phyloP scores from a whole-genome alignment of 1,140 invertebrate genomes.

The Orius insidiosus region DNA sequence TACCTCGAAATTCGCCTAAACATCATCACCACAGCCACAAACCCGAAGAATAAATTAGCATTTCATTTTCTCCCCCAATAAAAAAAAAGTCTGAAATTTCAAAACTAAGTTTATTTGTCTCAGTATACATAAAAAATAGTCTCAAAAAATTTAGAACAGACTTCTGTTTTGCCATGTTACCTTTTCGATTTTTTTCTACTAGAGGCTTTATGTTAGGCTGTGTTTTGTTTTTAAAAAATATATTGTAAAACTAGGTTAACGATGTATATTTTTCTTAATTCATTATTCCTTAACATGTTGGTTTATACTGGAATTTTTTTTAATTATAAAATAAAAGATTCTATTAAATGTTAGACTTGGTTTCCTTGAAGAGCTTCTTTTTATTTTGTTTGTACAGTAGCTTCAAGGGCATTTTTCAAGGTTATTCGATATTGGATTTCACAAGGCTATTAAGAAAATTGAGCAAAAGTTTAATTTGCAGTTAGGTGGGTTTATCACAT shows the following conservation, averaged over 20 bases:
- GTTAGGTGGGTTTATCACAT: too few species aligned
- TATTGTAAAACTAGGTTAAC: too few species aligned
- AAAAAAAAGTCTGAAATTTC: not conserved
- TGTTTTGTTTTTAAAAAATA: constrained; percentile 1
- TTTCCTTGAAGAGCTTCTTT: too few species aligned
- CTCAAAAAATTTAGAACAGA: not conserved
- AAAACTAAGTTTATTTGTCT: not conserved
- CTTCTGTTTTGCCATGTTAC: constrained; percentile 7
- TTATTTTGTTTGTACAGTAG: too few species aligned
- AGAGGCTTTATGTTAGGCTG: constrained; percentile 14
- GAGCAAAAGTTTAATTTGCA: too few species aligned
- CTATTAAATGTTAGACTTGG: constrained; percentile 1
- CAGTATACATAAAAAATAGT: constrained; percentile 2
- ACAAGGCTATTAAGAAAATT: too few species aligned
- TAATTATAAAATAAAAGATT: constrained; percentile 6
- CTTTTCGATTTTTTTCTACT: constrained; percentile 4
- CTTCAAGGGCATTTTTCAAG: too few species aligned
- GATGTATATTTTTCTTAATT: too few species aligned
- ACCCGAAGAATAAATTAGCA: not conserved
- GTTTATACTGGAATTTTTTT: not conserved
- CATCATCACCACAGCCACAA: constrained; percentile 2
- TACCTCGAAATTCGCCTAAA: not conserved
- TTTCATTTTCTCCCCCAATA: not conserved
- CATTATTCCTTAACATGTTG: too few species aligned
- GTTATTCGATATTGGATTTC: too few species aligned